Conservation (phyloP, 2,797 vertebrate species). For the Mareca penelope region DNA sequence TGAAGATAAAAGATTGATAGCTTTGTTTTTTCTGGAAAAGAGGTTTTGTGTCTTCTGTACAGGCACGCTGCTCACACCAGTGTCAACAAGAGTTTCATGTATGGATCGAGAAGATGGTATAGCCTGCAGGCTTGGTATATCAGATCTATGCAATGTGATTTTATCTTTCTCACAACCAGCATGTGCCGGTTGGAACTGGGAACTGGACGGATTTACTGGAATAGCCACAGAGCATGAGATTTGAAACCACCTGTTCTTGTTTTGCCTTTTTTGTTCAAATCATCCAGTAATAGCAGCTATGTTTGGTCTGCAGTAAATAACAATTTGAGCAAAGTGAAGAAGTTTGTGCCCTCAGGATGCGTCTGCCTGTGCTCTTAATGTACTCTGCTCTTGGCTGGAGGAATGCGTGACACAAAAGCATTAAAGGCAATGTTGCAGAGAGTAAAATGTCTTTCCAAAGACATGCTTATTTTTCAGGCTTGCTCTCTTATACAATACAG, state of each 20-base stretch:
- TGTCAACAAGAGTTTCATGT: slow-evolving; percentile 32
- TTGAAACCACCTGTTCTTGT: background rate
- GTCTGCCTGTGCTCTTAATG: slow-evolving; percentile 1
- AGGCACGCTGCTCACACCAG: background rate
- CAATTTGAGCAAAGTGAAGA: slow-evolving; percentile 14
- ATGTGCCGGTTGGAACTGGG: background rate
- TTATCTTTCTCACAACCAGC: background rate
- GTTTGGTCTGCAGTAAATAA: slow-evolving; percentile 14
- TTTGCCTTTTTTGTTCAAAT: slow-evolving; percentile 15
- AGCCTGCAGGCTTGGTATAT: background rate
- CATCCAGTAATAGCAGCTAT: background rate
- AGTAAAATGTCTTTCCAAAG: slow-evolving; percentile 3
- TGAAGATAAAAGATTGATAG: background rate
- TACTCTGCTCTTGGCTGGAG: background rate
- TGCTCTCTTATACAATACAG: background rate
- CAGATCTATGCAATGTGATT: background rate
- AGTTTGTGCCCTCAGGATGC: background rate
- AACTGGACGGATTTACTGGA: background rate
- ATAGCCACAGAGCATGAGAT: background rate
- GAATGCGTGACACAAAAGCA: background rate
- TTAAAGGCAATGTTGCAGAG: background rate
- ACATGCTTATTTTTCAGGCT: slow-evolving; percentile 5
- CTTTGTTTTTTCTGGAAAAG: background rate
- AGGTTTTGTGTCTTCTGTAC: background rate
- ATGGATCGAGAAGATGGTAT: slow-evolving; percentile 18